A percentile compares a stretch with the other conserved stretches of the same genome.
These are phyloP conservation scores for Crypturellus tataupa DNA, from an alignment of 2,797 vertebrate species.

Conservation along the genomic window DNA sequence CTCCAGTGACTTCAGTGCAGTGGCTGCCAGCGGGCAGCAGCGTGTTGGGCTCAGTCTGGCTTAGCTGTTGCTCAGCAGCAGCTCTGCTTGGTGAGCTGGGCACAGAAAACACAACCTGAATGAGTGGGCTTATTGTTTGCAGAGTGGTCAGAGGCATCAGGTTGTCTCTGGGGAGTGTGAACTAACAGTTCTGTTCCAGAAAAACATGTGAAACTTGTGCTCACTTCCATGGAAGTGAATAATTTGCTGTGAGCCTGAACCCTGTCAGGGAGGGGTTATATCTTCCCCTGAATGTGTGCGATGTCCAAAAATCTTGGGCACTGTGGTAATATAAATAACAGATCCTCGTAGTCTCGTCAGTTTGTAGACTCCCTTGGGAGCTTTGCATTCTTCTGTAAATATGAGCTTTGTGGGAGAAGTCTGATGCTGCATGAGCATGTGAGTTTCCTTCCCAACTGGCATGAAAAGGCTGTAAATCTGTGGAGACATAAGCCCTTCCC, in stretches of 20 bases:
- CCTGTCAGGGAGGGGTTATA: neutral
- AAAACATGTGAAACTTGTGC: conserved; percentile 30
- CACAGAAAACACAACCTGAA: neutral
- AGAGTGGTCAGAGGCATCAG: conserved; percentile 1
- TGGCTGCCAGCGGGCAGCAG: neutral
- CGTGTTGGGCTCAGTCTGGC: neutral
- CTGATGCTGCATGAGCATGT: conserved; percentile 54
- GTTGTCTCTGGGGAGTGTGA: conserved; percentile 50
- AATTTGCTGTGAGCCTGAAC: conserved; percentile 19
- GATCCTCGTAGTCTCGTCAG: conserved; percentile 61
- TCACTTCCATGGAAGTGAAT: conserved; percentile 38
- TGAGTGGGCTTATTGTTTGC: conserved; percentile 55
- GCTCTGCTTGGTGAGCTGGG: conserved; percentile 3
- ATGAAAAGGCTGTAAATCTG: conserved; percentile 68
- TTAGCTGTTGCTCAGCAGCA: neutral
- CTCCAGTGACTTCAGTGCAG: neutral
- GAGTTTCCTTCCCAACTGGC: conserved; percentile 71
- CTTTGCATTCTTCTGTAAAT: conserved; percentile 69
- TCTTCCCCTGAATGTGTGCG: neutral
- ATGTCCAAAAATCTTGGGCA: conserved; percentile 42
- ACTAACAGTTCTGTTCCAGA: conserved; percentile 17
- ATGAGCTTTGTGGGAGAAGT: conserved; percentile 71
- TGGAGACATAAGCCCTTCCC: conserved; percentile 48
- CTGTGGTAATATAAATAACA: conserved; percentile 61
- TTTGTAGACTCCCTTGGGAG: conserved; percentile 63